Base-by-base conservation (phyloP, 2,113 vertebrate genomes). In the Dissostichus mawsoni region DNA sequence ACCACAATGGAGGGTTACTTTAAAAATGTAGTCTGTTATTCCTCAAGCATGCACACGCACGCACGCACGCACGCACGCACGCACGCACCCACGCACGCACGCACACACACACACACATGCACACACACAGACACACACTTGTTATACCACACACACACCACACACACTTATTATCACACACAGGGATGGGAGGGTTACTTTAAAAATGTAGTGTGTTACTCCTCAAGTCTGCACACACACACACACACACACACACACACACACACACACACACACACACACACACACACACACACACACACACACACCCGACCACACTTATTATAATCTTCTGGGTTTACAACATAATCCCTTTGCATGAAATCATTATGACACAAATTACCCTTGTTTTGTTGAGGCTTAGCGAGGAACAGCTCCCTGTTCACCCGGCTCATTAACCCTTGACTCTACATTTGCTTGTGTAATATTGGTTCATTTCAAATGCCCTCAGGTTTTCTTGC, bases 351-450 rank as follows among this genome's bases (percentile, higher is more conserved):
- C 76, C 53, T 59, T 33, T 69, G 47, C 69, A 12, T 78, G 62
- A 77, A 83, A 76, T 85, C 63, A 90, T 87, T 78, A 72, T 56
- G 68, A 80, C 74, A 79, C 52, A 82, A 63, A 74, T 77, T 5
- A 66, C 14, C 47, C 57, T 81, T 72, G 58, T 78, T 77, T 76
- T 58, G 55, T 78, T 53, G 53, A 68, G 48, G 63, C 73, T 81
- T 58, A 81, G 67, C 33, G 12, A 29, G 62, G 25, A 51, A 48
- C 78, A 81, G 6, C 58, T 67, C 61, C 16, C 33, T 82, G 52
- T 23, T 23, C 17, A 0, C 33, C 14, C 29, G 13, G 18, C 51
- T 74, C 14, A 56, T 57, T 53, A 72, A 85, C 59, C 67, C 57
- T 17, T 25, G 25, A 51, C 45, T 41, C 80, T 25, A 47, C 3